Percentiles rank a stretch among this genome's conserved stretches.
These are phyloP conservation scores for Tupaia tana DNA, from an alignment of 2,113 vertebrate genomes.

Conservation along the genomic window DNA sequence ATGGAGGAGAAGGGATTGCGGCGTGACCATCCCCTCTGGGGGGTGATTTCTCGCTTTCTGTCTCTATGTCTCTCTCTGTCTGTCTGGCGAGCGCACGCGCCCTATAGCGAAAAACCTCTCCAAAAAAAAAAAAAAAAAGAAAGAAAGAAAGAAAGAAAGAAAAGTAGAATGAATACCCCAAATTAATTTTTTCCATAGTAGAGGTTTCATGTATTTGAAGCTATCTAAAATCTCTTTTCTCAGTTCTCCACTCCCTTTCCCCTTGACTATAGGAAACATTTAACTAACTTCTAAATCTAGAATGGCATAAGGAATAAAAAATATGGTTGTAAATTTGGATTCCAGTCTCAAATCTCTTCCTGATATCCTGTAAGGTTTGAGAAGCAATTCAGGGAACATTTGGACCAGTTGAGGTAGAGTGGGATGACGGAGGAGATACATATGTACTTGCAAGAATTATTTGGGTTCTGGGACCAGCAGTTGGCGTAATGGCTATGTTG, in stretches of 20 bases:
- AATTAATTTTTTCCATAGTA: background rate
- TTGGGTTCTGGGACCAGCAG: background rate
- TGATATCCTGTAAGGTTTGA: constrained; percentile 34
- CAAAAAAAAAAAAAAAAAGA: too few relatives aligned
- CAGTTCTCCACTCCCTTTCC: background rate
- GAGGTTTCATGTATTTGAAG: background rate
- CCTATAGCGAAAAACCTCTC: too few relatives aligned
- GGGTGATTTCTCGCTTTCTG: too few relatives aligned
- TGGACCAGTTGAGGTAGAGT: too few relatives aligned
- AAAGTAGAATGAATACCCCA: constrained; percentile 29
- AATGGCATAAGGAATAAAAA: background rate
- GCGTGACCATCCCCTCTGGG: too few relatives aligned
- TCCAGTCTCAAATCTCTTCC: background rate
- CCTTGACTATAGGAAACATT: background rate
- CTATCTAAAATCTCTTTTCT: constrained; percentile 39
- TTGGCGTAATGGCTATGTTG: too few relatives aligned
- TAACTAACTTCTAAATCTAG: constrained; percentile 28
- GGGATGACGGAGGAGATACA: background rate
- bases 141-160: too few relatives aligned
- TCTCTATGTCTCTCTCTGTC: too few relatives aligned
- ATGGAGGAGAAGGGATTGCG: too few relatives aligned
- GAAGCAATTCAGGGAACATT: background rate
- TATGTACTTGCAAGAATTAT: background rate
- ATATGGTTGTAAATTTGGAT: background rate
- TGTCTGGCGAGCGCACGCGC: too few relatives aligned